Evolutionary conservation across 2,888 invertebrate species (phyloP), one percentile per base, ranked within the genome.

Genomic region (Caenorhabditis angaria): DNA sequence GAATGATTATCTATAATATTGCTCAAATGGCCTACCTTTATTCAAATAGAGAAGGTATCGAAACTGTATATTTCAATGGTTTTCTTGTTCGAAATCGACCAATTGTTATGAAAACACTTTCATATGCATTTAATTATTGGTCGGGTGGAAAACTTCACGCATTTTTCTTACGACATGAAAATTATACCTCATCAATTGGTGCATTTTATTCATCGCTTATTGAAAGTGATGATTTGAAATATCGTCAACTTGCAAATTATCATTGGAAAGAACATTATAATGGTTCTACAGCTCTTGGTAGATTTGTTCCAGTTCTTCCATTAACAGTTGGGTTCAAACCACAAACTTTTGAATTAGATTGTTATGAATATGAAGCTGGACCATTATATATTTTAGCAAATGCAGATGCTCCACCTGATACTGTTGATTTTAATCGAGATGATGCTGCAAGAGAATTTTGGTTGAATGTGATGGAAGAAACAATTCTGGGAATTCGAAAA

Each of bases 391-490:
- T 97, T 81, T 90, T 97, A 71, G 90, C 60, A 2, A 61, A 77
- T 32, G 50, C 61, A 10, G 74, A 70, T 59, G 58, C 32, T 41
- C 70, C 63, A 32, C 94, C 97, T 0, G 97, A 97, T 88, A 94
- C 94, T 32, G 92, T 95, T 78, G 94, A 97, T 89, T 91, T 97
- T 67, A 91, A 93, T 71, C 91, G 91, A 83, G 94, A 97, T 88
- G 90, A 91, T 78, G 93, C 93, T 87, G 96, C 95, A 18, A 91
- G 92, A 76, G 90, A 91, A 57, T 97, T 96, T 89, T 97, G 97
- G 97, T 91, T 97, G 56, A 91, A 92, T 76, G 94, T 95, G 88
- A 93, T 97, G 88, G 93, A 94, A 88, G 92, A 89, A 24, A 92
- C 94, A 82, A 60, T 41, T 1, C 61, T 12, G 54, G 62, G 29